These are phyloP conservation scores for Macaca mulatta DNA, from an alignment of 2,113 vertebrate genomes.

Conservation along the genomic window DNA sequence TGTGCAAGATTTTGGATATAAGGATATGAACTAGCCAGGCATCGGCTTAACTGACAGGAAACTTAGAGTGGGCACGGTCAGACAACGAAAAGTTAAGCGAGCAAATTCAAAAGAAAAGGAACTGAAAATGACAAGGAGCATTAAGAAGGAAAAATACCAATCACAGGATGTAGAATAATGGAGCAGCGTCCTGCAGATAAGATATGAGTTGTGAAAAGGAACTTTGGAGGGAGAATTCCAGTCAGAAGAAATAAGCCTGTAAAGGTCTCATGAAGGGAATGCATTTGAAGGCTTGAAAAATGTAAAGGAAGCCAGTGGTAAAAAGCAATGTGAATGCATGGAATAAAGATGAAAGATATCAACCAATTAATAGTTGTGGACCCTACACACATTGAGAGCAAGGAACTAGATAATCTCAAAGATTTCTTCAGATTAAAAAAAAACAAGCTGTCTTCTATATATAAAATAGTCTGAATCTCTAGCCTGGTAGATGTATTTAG, in stretches of 20 bases:
- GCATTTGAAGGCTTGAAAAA: neutral
- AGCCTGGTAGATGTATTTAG: neutral
- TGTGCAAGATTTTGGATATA: no score
- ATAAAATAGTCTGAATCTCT: neutral
- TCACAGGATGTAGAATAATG: neutral
- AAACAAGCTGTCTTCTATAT: neutral
- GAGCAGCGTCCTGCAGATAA: neutral
- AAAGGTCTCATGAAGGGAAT: neutral
- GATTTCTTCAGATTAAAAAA: neutral
- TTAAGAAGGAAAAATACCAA: neutral
- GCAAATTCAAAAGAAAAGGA: neutral
- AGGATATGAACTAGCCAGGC: neutral
- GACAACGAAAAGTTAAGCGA: neutral
- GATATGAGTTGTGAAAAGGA: neutral
- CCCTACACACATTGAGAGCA: neutral
- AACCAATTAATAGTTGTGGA: neutral
- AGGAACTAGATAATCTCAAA: neutral
- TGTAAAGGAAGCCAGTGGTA: neutral
- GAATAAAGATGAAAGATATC: neutral
- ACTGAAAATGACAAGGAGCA: neutral
- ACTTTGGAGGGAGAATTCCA: fast-evolving
- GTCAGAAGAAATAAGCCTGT: neutral
- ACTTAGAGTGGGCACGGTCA: neutral
- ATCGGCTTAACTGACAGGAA: neutral
- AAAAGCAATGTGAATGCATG: neutral